Percentiles rank a stretch among this genome's conserved stretches.
Evolutionary conservation across 2,888 invertebrate species (phyloP).

Genomic region (Andricus quercusramuli): DNA sequence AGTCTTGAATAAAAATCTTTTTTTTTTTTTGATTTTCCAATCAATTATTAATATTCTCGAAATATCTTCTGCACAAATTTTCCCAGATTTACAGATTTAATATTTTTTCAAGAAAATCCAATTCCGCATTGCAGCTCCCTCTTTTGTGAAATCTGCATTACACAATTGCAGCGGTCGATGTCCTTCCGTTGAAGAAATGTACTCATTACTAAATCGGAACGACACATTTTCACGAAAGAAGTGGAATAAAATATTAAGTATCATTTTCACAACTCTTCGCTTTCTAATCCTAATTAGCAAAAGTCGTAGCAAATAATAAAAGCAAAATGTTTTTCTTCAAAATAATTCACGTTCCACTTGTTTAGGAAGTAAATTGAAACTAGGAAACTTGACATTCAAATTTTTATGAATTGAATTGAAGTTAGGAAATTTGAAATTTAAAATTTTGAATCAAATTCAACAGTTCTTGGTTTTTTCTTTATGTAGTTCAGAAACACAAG

Average conservation of each 20-base stretch:
- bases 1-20: no score
- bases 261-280: background rate
- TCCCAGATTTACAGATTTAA: background rate
- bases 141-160: conserved; percentile 25
- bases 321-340: background rate
- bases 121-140: conserved; percentile 10
- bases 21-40: no score
- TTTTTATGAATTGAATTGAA: background rate
- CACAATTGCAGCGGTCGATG: conserved; percentile 5
- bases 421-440: background rate
- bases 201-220: background rate
- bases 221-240: background rate
- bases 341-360: background rate
- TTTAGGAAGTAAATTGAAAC: background rate
- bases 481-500: background rate
- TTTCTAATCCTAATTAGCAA: background rate
- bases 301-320: background rate
- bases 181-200: background rate
- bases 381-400: background rate
- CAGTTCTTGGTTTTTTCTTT: background rate
- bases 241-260: background rate
- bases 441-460: background rate
- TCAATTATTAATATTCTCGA: background rate
- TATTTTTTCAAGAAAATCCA: conserved; percentile 12
- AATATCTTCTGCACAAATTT: background rate